A percentile compares a stretch with the other conserved stretches of the same genome.
phyloP scores from a whole-genome alignment of 2,797 vertebrate species.

The Melanotaenia parkinsoni region DNA sequence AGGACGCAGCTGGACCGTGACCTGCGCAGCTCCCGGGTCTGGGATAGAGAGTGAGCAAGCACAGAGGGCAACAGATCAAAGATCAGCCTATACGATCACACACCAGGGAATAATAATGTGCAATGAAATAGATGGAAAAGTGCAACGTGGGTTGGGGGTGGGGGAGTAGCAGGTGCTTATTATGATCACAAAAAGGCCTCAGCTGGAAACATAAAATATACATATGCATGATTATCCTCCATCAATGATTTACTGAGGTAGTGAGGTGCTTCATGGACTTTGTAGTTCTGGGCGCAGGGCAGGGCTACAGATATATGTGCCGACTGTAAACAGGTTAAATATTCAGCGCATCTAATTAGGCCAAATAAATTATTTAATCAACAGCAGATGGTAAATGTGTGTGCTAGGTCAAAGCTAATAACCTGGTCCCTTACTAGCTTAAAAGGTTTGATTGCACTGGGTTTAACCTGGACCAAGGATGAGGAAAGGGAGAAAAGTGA shows the following conservation, averaged over 20 bases:
- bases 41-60: slow-evolving; percentile 65
- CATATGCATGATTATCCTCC: slow-evolving; percentile 71
- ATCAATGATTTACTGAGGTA: slow-evolving; percentile 77
- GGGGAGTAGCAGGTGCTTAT: slow-evolving; percentile 67
- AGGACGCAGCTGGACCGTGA: slow-evolving; percentile 90
- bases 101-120: slow-evolving; percentile 57
- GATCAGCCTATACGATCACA: slow-evolving; percentile 56
- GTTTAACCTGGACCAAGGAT: slow-evolving; percentile 51
- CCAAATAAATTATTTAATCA: slow-evolving; percentile 79
- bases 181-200: slow-evolving; percentile 72
- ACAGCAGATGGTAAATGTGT: slow-evolving; percentile 74
- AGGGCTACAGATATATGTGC: slow-evolving; percentile 52
- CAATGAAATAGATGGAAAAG: slow-evolving; percentile 58
- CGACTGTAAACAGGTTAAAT: slow-evolving; percentile 75
- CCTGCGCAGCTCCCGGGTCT: slow-evolving; percentile 97
- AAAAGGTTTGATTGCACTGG: slow-evolving; percentile 62
- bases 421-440: slow-evolving; percentile 41
- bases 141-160: slow-evolving; percentile 12
- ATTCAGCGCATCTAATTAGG: slow-evolving; percentile 80
- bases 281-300: slow-evolving; percentile 59
- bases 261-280: slow-evolving; percentile 67
- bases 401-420: slow-evolving; percentile 66
- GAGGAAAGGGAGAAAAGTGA: slow-evolving; percentile 30
- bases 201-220: slow-evolving; percentile 78
- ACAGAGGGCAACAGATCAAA: slow-evolving; percentile 70